These are phyloP conservation scores for Motacilla alba DNA, from an alignment of 2,113 vertebrate species.

Conservation along the genomic window DNA sequence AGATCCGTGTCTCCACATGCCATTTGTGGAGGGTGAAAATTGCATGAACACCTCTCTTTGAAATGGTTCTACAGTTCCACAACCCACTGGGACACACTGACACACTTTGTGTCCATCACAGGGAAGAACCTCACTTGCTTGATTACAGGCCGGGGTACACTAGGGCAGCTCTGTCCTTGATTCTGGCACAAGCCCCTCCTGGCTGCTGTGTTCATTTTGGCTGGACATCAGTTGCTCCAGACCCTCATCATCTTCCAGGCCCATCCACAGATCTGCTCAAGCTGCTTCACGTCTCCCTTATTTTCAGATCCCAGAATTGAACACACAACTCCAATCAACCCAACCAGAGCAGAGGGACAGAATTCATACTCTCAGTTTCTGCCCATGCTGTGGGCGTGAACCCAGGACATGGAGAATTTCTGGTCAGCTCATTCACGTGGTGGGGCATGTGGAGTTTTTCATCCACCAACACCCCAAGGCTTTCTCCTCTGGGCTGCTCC, in stretches of 20 bases:
- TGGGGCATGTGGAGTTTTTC: rapidly evolving
- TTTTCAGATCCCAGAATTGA: not conserved
- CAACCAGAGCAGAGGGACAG: not conserved
- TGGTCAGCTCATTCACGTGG: rapidly evolving
- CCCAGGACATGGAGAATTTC: rapidly evolving
- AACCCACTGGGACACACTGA: not conserved
- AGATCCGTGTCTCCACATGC: no score
- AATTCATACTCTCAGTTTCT: not conserved
- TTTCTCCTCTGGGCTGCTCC: not conserved
- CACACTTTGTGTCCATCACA: not conserved
- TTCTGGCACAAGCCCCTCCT: no score
- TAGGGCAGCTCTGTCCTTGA: rapidly evolving
- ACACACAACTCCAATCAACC: rapidly evolving
- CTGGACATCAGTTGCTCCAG: rapidly evolving
- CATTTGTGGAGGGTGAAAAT: not conserved
- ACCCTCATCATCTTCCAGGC: not conserved
- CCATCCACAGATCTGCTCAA: rapidly evolving
- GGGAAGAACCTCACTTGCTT: not conserved
- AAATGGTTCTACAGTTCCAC: not conserved
- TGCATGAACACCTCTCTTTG: no score
- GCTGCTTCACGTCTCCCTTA: no score
- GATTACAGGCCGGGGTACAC: rapidly evolving
- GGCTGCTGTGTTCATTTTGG: rapidly evolving
- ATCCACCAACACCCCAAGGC: not conserved
- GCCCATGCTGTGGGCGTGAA: rapidly evolving